A percentile compares a stretch with the other conserved stretches of the same genome.
phyloP scores from a whole-genome alignment of 1,140 invertebrate genomes.

The Procambarus virginalis region DNA sequence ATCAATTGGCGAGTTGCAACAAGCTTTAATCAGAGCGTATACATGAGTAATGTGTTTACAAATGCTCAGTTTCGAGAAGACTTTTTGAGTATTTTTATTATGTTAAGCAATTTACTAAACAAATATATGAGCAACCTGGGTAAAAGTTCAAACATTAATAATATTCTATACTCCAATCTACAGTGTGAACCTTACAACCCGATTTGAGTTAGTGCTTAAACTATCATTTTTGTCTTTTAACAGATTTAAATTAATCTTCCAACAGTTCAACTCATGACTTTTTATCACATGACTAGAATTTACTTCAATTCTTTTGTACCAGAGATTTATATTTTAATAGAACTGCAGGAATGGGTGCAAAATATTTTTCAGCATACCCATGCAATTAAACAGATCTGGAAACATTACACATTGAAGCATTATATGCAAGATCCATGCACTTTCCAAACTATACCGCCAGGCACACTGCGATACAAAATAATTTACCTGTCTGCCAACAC shows the following conservation, averaged over 20 bases:
- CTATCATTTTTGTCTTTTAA: neutral
- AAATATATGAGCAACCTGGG: neutral
- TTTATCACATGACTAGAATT: slow-evolving; percentile 1
- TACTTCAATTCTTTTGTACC: neutral
- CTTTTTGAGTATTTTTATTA: neutral
- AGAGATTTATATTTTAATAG: neutral
- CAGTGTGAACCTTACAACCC: too few relatives aligned
- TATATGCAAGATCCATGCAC: neutral
- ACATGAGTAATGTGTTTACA: neutral
- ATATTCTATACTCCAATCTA: neutral
- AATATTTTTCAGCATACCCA: neutral
- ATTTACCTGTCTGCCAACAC: too few relatives aligned
- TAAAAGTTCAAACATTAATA: neutral
- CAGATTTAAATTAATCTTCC: neutral
- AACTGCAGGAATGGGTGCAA: neutral
- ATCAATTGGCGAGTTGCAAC: too few relatives aligned
- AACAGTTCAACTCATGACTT: neutral
- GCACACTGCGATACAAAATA: too few relatives aligned
- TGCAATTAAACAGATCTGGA: neutral
- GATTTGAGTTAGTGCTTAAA: too few relatives aligned
- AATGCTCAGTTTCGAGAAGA: neutral
- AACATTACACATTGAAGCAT: neutral
- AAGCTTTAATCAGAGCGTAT: neutral
- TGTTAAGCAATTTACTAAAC: neutral
- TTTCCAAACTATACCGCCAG: neutral